Evolutionary conservation across 2,113 vertebrate species (phyloP).

Genomic region (Rhombomys opimus): DNA sequence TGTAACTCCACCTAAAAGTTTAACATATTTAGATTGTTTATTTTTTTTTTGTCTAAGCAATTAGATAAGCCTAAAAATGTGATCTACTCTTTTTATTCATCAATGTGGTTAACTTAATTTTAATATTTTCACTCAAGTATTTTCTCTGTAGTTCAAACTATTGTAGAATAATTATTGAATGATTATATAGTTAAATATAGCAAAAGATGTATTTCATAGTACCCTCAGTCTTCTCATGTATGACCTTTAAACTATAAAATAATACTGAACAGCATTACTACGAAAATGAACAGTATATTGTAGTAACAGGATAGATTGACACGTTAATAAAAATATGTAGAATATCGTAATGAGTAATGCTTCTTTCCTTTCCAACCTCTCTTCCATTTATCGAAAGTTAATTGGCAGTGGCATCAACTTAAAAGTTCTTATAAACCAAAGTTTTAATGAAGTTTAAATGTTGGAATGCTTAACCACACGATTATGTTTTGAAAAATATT

Average conservation of each 20-base stretch:
- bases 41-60: constrained; percentile 8
- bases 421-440: constrained; percentile 57
- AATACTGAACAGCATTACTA: neutral
- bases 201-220: neutral
- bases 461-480: constrained; percentile 42
- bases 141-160: neutral
- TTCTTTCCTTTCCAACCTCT: neutral
- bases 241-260: neutral
- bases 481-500: neutral
- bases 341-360: neutral
- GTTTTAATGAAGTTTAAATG: constrained; percentile 60
- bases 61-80: neutral
- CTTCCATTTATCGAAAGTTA: neutral
- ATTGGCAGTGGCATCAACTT: constrained; percentile 40
- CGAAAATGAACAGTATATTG: neutral
- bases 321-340: neutral
- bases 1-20: neutral
- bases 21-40: neutral
- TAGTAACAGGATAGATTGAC: neutral
- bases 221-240: neutral
- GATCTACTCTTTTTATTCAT: neutral
- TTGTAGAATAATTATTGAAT: neutral
- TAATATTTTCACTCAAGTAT: neutral
- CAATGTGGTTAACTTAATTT: neutral
- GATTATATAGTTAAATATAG: neutral